Base-by-base conservation (phyloP, 2,888 invertebrate species). In the Tetropium fuscum region DNA sequence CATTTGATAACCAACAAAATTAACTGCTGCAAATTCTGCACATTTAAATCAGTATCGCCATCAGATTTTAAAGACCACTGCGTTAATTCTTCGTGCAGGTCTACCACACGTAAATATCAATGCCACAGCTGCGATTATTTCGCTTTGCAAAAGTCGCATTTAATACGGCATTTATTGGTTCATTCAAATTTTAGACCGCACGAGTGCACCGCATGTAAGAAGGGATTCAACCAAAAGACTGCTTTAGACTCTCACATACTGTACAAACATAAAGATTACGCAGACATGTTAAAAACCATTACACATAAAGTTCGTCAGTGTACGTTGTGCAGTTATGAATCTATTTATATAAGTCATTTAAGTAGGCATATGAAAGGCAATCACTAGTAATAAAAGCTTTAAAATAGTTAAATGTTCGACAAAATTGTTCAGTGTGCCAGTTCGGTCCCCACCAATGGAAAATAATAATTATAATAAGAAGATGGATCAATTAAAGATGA, bases 161-260 rank as follows among this genome's bases (percentile, higher is more conserved):
- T 64, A 22, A 60, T 48, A 25, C 4, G 0, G 27, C 66, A 66
- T 48, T 16, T 58, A 8, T 36, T 13, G 11, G 44, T 11, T 13
- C 66, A 66, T 44, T 41, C 30, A 6, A 16, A 10, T 2, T 25
- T n/a, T 1, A 11, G 18, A 8, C 47, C 40, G 3, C 56, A 49
- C 18, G n/a, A 45, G 3, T 68, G 68, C 30, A 22, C 2, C 2
- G 43, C 18, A 16, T 68, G 65, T 27, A 30, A 53, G 1, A 58
- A 56, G 41, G 5, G 8, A 1, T 63, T 61, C 22, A 59, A 44
- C 10, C 45, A 27, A n/a, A 66, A 66, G 58, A 0, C 2, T 0
- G 0, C 10, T 0, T 55, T 68, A 30, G 63, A 62, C 13, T 10
- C 25, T 32, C 68, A 68, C 20, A 47, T 59, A 20, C 48, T 61